A percentile compares a stretch with the other conserved stretches of the same genome.
Conservation (phyloP, 2,797 vertebrate species). For the Acipenser ruthenus region DNA sequence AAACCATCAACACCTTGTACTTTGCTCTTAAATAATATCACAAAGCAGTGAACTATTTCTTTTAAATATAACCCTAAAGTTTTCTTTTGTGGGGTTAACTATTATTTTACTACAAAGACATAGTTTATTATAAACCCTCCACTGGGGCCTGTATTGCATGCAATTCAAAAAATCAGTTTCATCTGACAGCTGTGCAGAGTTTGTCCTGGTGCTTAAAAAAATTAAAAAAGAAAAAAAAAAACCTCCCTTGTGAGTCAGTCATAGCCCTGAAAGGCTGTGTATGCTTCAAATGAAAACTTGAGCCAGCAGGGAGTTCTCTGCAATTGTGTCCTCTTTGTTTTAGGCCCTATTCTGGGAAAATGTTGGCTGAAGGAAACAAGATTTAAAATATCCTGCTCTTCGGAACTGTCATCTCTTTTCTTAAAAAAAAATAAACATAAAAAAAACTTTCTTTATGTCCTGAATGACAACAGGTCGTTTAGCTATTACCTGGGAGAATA, state of each 20-base stretch:
- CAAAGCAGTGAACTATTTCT: too few relatives aligned
- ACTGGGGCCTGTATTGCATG: slow-evolving; percentile 20
- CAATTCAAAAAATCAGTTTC: slow-evolving; percentile 24
- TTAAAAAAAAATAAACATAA: slow-evolving; percentile 11
- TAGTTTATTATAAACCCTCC: too few relatives aligned
- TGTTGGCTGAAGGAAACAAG: slow-evolving; percentile 16
- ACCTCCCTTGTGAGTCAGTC: neutral
- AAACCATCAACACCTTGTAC: too few relatives aligned
- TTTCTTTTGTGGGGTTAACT: too few relatives aligned
- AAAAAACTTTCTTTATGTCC: slow-evolving; percentile 6
- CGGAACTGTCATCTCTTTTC: neutral
- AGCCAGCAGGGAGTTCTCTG: slow-evolving; percentile 13
- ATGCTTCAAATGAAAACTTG: slow-evolving; percentile 24
- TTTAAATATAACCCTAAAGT: too few relatives aligned
- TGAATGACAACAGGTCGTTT: slow-evolving; percentile 1
- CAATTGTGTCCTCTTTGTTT: slow-evolving; percentile 16
- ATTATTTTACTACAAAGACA: too few relatives aligned
- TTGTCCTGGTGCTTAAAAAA: slow-evolving; percentile 18
- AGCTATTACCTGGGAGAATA: slow-evolving; percentile 29
- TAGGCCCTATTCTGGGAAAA: slow-evolving; percentile 12
- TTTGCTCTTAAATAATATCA: too few relatives aligned
- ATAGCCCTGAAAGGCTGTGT: slow-evolving; percentile 11
- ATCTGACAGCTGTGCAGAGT: slow-evolving; percentile 32
- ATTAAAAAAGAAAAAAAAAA: slow-evolving; percentile 2
- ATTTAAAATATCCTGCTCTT: slow-evolving; percentile 23